Evolutionary conservation across 92 coral and sea anemone genomes (phyloP).

Genomic region (Zoanthus sociatus): DNA sequence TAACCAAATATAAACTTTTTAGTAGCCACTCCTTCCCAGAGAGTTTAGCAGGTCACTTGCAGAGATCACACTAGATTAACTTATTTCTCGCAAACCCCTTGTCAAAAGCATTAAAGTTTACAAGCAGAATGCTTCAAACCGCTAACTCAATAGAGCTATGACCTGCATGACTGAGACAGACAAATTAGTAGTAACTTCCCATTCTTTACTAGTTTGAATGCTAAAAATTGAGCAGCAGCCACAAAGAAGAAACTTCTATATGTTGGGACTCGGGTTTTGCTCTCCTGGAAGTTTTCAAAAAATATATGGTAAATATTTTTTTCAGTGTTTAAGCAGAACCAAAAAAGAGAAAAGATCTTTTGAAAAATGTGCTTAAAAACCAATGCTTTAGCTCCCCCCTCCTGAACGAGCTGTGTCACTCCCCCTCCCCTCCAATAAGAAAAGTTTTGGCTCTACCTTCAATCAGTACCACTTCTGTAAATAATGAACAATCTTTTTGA

Average conservation of each 20-base stretch:
- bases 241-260: constrained; percentile 21
- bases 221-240: constrained; percentile 13
- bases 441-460: constrained; percentile 6
- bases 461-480: constrained; percentile 11
- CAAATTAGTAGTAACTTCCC: neutral
- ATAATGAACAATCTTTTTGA: constrained; percentile 14
- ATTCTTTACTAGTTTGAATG: constrained; percentile 23
- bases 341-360: constrained; percentile 5
- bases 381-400: neutral
- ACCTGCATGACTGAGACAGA: constrained; percentile 24
- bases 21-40: constrained; percentile 23
- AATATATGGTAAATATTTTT: constrained; percentile 10
- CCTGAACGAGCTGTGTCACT: constrained; percentile 16
- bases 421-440: constrained; percentile 13
- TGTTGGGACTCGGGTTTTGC: constrained; percentile 4
- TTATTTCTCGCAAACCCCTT: constrained; percentile 3
- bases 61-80: constrained; percentile 9
- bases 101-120: constrained; percentile 18
- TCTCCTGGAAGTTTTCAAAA: constrained; percentile 10
- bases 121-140: constrained; percentile 11
- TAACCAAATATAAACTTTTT: no score
- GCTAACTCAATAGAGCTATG: constrained; percentile 8
- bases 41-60: constrained; percentile 27
- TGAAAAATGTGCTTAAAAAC: neutral
- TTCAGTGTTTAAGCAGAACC: constrained; percentile 15